Base-by-base conservation (phyloP, 1,140 invertebrate species). In the silkworm (Bombyx mori) region DNA sequence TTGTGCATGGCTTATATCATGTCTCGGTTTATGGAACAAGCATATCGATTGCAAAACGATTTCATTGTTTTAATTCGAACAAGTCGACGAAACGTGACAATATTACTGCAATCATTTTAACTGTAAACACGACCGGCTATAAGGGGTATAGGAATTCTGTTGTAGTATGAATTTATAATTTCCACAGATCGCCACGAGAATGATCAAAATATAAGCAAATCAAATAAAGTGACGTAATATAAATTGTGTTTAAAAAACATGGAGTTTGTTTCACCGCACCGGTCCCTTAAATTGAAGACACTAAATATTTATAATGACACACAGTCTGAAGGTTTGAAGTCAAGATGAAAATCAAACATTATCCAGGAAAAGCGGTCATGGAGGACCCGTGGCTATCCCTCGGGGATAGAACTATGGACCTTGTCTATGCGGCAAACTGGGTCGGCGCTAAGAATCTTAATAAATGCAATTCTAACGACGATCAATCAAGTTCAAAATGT, bases 381-480 rank as follows among this genome's bases (percentile, higher is more conserved):
- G 92, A 94, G 58, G 92, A 93, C 77, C 91, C 92, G 35, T 91
- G 90, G 90, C 82, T 90, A 74, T 89, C 89, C 72, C 90, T 90
- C 71, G 89, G 83, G 57, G 88, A 90, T 66, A 90, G 82, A 76
- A 91, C 82, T 72, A 93, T 94, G 91, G 93, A 93, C 62, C 87
- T 92, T n/a, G 89, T 94, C 43, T 95, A 95, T 79, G 94, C 94
- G 68, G 93, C 94, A 47, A 95, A 94, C 69, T 95, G 94, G 94
- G 89, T 93, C 52, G 93, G 93, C 67, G 90, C 92, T 5, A 79
- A 77, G 50, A 88, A 86, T 68, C 74, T 86, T 35, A 78, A 71
- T 50, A 70, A 59, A 10, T 82, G 71, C 58, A 77, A 74, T 62
- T 79, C 80, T 65, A 74, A 73, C 59, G 72, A 79, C 51, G 70